phyloP scores from a whole-genome alignment of 2,888 invertebrate species.

The Mythimna loreyi region DNA sequence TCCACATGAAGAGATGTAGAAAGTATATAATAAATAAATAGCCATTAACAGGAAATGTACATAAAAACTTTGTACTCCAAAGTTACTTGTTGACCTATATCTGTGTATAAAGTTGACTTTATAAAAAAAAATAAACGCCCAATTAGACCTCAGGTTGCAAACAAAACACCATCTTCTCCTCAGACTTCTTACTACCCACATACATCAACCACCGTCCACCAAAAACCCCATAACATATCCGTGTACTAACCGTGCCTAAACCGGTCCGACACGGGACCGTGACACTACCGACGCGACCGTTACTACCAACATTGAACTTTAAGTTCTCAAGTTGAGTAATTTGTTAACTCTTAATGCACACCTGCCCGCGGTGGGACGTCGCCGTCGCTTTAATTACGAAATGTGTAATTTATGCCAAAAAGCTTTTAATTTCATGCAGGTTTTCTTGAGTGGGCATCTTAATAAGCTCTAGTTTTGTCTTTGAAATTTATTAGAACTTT shows the following conservation, averaged over 20 bases:
- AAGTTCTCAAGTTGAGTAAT: constrained; percentile 55
- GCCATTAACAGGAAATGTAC: too few species aligned
- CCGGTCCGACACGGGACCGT: constrained; percentile 47
- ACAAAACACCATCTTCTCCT: too few species aligned
- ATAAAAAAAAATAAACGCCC: too few species aligned
- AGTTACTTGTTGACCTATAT: too few species aligned
- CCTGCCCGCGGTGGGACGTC: constrained; percentile 40
- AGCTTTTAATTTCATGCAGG: constrained; percentile 11
- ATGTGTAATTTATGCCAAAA: constrained; percentile 38
- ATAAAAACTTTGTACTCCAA: too few species aligned
- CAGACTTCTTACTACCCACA: too few species aligned
- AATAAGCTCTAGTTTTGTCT: constrained; percentile 24
- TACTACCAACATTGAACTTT: constrained; percentile 63
- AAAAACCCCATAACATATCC: constrained; percentile 7
- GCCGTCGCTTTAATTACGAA: constrained; percentile 45
- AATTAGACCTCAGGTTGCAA: too few species aligned
- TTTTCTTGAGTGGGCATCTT: neutral
- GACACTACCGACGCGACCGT: constrained; percentile 54
- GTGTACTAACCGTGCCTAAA: constrained; percentile 24
- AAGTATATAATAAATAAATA: too few species aligned
- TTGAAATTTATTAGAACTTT: neutral
- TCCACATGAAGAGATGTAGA: too few species aligned
- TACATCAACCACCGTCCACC: neutral
- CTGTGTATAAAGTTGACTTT: too few species aligned
- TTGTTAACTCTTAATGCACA: constrained; percentile 50